Evolutionary conservation across 2,888 invertebrate species (phyloP), one percentile per base, ranked within the genome.

Genomic region (Agrotis exclamationis): DNA sequence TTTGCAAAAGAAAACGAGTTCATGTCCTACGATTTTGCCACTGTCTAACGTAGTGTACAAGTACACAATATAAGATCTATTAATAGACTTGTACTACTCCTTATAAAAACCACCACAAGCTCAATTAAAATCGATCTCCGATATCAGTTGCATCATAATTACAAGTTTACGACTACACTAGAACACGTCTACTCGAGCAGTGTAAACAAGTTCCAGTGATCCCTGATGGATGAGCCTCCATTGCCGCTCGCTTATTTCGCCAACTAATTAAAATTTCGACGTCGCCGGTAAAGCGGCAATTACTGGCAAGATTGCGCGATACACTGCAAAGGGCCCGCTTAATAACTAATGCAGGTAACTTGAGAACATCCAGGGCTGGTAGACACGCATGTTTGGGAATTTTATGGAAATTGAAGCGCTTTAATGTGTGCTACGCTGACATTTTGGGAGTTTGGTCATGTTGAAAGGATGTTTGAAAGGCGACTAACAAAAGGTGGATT

Each of bases 261-360:
- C 79, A 86, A 88, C 86, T 91, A 90, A 91, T 91, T 91, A 91
- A 90, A 91, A 89, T 90, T 90, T 89, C 86, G 88, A 88, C 83
- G 86, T 85, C 69, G 71, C 65, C 64, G 80, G 83, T 87, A 86
- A 88, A 90, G 84, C 87, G 84, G 87, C 87, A 87, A 86, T 90
- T 90, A 90, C 86, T 53, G 63, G 57, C 59, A 28, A 86, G 86
- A 89, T 88, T 88, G 87, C 84, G 75, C 87, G 87, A 86, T 87
- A 85, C 80, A 68, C 67, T 69, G 84, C 82, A 86, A 84, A 86
- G 77, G 79, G 80, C 68, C 79, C 84, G 81, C 80, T 82, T 85
- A 86, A 84, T 86, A 85, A 84, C 85, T 82, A 83, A 82, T 79
- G 69, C 70, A 70, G 84, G 77, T 68, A 80, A 83, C 73, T 77